These are phyloP conservation scores for Stenodema calcarata DNA, from an alignment of 2,888 invertebrate genomes.

Conservation along the genomic window DNA sequence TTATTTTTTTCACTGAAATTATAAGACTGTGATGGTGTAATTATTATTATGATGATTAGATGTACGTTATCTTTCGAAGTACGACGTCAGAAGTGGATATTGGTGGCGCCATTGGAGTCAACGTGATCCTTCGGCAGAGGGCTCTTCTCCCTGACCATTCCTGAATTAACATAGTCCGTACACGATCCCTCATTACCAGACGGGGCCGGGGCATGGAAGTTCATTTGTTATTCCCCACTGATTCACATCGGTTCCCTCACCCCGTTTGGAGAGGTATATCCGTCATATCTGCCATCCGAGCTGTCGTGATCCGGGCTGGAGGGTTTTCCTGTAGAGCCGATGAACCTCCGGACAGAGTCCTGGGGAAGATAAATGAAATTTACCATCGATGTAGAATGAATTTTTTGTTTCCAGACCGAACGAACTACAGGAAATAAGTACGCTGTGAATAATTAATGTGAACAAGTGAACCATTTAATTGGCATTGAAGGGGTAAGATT, in stretches of 20 bases:
- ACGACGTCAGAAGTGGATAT: background rate
- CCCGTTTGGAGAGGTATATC: background rate
- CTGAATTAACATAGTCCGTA: slow-evolving; percentile 14
- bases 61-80: too few species aligned
- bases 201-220: slow-evolving; percentile 5
- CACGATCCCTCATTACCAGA: slow-evolving; percentile 33
- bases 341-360: background rate
- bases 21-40: too few species aligned
- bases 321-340: too few species aligned
- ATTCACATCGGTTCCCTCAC: slow-evolving; percentile 21
- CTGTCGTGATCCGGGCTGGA: background rate
- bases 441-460: too few species aligned
- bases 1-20: too few species aligned
- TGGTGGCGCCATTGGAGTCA: background rate
- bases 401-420: too few species aligned
- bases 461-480: too few species aligned
- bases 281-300: slow-evolving; percentile 12
- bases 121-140: background rate
- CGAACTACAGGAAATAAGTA: too few species aligned
- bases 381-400: too few species aligned
- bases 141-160: background rate
- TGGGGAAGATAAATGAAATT: too few species aligned
- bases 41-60: too few species aligned
- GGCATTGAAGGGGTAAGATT: too few species aligned
- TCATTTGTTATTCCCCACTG: slow-evolving; percentile 37